Percentiles rank a stretch among this genome's conserved stretches.
These are phyloP conservation scores for Horisme vitalbata DNA, from an alignment of 2,888 invertebrate species.

Conservation along the genomic window DNA sequence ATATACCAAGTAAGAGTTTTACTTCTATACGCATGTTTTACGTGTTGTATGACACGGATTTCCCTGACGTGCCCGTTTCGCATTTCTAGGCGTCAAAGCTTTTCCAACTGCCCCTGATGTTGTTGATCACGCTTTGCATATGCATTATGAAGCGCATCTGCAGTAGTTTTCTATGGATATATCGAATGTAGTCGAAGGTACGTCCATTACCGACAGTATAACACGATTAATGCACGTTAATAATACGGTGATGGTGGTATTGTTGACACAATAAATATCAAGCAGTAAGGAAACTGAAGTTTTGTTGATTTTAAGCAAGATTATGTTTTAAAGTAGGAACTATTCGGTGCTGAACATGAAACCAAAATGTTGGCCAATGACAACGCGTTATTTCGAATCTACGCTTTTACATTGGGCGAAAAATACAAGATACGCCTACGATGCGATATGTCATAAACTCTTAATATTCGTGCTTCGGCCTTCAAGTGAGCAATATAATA, in stretches of 20 bases:
- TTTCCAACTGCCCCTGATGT: slow-evolving; percentile 83
- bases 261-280: slow-evolving; percentile 5
- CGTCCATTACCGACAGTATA: slow-evolving; percentile 78
- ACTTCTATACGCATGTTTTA: slow-evolving; percentile 6
- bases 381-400: too few relatives aligned
- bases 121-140: slow-evolving; percentile 84
- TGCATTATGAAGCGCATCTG: slow-evolving; percentile 84
- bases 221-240: slow-evolving; percentile 67
- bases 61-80: slow-evolving; percentile 70
- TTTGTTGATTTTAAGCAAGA: too few relatives aligned
- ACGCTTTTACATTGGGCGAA: too few relatives aligned
- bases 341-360: too few relatives aligned
- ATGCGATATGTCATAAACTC: too few relatives aligned
- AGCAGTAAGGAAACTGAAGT: not conserved
- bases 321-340: too few relatives aligned
- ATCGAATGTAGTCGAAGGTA: slow-evolving; percentile 83
- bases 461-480: too few relatives aligned
- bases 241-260: slow-evolving; percentile 61
- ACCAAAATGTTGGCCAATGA: too few relatives aligned
- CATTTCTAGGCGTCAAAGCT: slow-evolving; percentile 83
- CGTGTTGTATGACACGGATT: slow-evolving; percentile 8
- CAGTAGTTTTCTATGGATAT: slow-evolving; percentile 84
- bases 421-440: too few relatives aligned
- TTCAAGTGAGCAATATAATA: too few relatives aligned
- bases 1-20: not conserved